Conservation (phyloP, 2,113 vertebrate species). For the Pachyramphus minor region DNA sequence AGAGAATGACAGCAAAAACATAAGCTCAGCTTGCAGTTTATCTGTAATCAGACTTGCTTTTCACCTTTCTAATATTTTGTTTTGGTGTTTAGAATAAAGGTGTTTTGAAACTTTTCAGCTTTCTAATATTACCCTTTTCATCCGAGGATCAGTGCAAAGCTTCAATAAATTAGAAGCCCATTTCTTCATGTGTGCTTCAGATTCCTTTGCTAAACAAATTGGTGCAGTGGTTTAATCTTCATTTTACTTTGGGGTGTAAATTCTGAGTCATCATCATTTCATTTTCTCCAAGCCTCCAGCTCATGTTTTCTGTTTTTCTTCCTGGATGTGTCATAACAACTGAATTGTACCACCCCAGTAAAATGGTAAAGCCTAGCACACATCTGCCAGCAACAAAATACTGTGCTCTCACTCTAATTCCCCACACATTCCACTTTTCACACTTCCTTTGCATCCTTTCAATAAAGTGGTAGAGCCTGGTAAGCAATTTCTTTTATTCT, state of each 20-base stretch:
- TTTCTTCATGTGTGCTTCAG: not conserved
- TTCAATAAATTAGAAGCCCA: not conserved
- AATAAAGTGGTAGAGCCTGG: not conserved
- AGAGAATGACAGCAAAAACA: not conserved
- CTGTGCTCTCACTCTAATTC: conserved; percentile 43
- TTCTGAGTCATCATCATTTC: conserved; percentile 56
- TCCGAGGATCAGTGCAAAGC: not conserved
- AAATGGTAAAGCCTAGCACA: conserved; percentile 35
- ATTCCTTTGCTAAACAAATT: not conserved
- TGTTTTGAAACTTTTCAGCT: no score
- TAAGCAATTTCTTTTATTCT: conserved; percentile 47
- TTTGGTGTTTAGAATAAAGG: no score
- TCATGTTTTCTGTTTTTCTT: conserved; percentile 59
- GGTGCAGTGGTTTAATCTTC: not conserved
- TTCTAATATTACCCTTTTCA: not conserved
- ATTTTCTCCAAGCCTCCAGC: conserved; percentile 39
- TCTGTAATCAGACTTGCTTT: not conserved
- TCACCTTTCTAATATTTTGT: no score
- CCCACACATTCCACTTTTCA: conserved; percentile 41
- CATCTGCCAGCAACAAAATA: conserved; percentile 55
- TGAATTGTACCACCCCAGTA: conserved; percentile 19
- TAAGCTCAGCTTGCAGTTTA: not conserved
- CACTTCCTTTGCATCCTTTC: conserved; percentile 42
- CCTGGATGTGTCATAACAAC: conserved; percentile 62
- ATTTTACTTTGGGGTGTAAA: conserved; percentile 40